A percentile compares a stretch with the other conserved stretches of the same genome.
These are phyloP conservation scores for Coregonus ussuriensis DNA, from an alignment of 2,797 vertebrate species.

Conservation along the genomic window DNA sequence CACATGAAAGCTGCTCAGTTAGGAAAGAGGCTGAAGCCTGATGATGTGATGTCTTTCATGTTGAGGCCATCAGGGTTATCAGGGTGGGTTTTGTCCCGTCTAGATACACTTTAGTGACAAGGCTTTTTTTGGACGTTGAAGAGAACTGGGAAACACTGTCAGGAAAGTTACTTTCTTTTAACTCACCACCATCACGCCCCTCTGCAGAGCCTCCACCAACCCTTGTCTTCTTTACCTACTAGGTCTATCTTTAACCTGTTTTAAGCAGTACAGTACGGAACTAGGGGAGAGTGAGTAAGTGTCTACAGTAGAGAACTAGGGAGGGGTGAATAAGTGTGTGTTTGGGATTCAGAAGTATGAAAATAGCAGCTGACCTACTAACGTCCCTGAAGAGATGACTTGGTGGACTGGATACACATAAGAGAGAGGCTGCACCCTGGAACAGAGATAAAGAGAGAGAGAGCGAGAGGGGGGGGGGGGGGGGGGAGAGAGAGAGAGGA, in stretches of 20 bases:
- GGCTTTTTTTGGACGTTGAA: conserved; percentile 3
- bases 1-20: conserved; percentile 47
- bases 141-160: background rate
- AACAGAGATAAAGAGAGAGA: conserved; percentile 32
- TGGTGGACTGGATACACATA: conserved; percentile 60
- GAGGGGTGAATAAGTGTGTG: background rate
- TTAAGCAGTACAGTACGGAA: background rate
- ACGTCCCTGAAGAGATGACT: conserved; percentile 53
- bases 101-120: conserved; percentile 10
- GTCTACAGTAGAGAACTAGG: background rate
- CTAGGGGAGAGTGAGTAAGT: too few relatives aligned
- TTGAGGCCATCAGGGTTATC: background rate
- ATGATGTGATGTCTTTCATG: background rate
- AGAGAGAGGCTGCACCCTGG: conserved; percentile 49
- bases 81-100: conserved; percentile 12
- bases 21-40: background rate
- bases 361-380: conserved; percentile 73
- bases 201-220: background rate
- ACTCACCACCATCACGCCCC: background rate
- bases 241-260: background rate
- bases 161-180: too few relatives aligned
- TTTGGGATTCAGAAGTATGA: conserved; percentile 28
- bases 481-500: conserved; percentile 2
- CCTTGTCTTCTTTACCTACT: background rate
- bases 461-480: background rate